Evolutionary conservation across 2,888 invertebrate genomes (phyloP).

Genomic region (Ichneumoninae sp.): DNA sequence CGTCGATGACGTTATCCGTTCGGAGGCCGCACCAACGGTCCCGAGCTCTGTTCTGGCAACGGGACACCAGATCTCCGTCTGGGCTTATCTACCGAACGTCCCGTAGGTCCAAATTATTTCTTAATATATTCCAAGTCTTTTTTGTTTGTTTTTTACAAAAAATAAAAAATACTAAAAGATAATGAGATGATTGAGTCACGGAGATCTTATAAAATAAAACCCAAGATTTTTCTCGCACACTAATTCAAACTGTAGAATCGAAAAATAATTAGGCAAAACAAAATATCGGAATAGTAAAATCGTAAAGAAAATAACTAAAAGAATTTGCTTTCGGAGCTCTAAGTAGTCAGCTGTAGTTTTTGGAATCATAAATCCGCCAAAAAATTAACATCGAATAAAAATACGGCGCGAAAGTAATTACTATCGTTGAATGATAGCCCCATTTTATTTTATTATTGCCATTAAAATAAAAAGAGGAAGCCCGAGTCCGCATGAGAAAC

Average conservation of each 20-base stretch:
- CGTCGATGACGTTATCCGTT: constrained; percentile 73
- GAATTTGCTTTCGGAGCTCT: neutral
- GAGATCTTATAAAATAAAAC: neutral
- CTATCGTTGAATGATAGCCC: constrained; percentile 11
- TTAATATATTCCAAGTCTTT: constrained; percentile 19
- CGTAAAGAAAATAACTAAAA: neutral
- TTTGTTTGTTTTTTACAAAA: neutral
- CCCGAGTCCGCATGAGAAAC: constrained; percentile 21
- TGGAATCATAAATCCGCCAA: neutral
- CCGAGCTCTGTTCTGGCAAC: constrained; percentile 4
- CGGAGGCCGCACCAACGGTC: constrained; percentile 9
- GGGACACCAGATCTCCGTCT: constrained; percentile 17
- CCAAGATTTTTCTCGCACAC: neutral
- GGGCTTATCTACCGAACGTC: constrained; percentile 23
- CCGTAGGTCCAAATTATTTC: constrained; percentile 21
- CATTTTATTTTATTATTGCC: constrained; percentile 8
- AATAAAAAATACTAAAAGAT: neutral
- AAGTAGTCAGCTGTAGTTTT: neutral
- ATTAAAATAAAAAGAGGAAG: constrained; percentile 27
- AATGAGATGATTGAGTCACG: neutral
- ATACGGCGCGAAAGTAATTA: constrained; percentile 13
- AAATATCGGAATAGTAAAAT: neutral
- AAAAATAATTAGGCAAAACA: neutral
- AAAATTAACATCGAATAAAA: constrained; percentile 4
- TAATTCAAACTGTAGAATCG: neutral